Evolutionary conservation across 2,113 vertebrate genomes (phyloP).

Genomic region (Romanogobio albipinnatus): DNA sequence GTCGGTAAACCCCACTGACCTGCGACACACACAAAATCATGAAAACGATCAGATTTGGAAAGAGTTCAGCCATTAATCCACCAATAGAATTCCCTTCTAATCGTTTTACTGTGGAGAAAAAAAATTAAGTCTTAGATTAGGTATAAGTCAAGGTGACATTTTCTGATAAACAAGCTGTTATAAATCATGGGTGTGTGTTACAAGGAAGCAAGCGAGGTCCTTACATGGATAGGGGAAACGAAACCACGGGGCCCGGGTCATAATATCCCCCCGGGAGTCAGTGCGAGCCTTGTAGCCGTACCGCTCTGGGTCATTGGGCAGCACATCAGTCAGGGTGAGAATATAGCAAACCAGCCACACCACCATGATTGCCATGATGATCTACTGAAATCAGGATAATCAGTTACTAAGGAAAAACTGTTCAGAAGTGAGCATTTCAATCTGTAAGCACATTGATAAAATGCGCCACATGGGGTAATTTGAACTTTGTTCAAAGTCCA

Average conservation of each 20-base stretch:
- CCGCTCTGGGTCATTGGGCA: slow-evolving; percentile 76
- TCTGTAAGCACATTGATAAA: background rate
- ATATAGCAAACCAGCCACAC: slow-evolving; percentile 95
- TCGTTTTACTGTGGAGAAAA: background rate
- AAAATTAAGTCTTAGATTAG: background rate
- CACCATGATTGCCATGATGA: slow-evolving; percentile 90
- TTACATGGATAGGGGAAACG: slow-evolving; percentile 94
- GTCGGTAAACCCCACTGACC: slow-evolving; percentile 96
- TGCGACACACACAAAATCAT: slow-evolving; percentile 57
- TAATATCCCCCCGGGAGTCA: slow-evolving; percentile 91
- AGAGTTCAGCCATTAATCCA: background rate
- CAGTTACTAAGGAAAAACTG: slow-evolving; percentile 8
- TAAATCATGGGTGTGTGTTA: background rate
- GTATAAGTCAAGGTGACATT: background rate
- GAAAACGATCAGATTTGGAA: background rate
- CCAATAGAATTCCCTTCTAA: background rate
- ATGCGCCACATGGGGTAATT: background rate
- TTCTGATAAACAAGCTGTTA: slow-evolving; percentile 12
- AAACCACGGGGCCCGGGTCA: slow-evolving; percentile 89
- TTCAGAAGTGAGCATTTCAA: slow-evolving; percentile 12
- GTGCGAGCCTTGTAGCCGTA: slow-evolving; percentile 93
- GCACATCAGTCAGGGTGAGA: slow-evolving; percentile 80
- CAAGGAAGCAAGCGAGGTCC: slow-evolving; percentile 55
- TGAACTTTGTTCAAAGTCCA: slow-evolving; percentile 14
- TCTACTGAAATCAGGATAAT: slow-evolving; percentile 72